Evolutionary conservation across 2,797 vertebrate species (phyloP).

Genomic region (Moxostoma hubbsi): DNA sequence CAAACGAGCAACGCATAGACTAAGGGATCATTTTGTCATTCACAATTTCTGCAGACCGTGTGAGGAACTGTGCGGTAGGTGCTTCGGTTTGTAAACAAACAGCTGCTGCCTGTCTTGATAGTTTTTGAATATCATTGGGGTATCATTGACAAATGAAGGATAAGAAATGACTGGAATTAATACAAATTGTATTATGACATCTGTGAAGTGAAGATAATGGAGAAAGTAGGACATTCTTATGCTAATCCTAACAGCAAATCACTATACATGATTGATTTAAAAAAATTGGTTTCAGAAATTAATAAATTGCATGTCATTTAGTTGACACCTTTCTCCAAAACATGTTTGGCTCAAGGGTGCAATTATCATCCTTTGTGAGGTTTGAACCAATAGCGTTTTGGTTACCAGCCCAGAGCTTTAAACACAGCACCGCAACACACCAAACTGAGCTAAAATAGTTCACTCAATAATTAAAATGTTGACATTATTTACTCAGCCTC

Average conservation of each 20-base stretch:
- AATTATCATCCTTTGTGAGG: too few species aligned
- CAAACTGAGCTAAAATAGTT: too few species aligned
- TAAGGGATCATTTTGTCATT: conserved; percentile 44
- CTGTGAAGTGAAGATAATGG: background rate
- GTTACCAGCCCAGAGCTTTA: too few species aligned
- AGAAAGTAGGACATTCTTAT: background rate
- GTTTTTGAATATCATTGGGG: background rate
- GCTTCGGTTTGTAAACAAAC: conserved; percentile 35
- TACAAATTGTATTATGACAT: background rate
- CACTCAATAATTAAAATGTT: too few species aligned
- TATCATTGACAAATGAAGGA: background rate
- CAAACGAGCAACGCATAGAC: conserved; percentile 23
- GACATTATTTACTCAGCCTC: too few species aligned
- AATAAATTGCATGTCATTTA: too few species aligned
- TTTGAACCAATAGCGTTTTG: too few species aligned
- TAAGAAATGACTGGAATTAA: conserved; percentile 5
- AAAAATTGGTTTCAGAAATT: too few species aligned
- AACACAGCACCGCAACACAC: too few species aligned
- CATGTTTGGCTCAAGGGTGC: too few species aligned
- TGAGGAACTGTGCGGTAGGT: conserved; percentile 20
- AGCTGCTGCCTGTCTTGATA: conserved; percentile 17
- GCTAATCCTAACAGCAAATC: background rate
- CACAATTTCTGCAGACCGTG: conserved; percentile 41
- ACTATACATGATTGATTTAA: too few species aligned
- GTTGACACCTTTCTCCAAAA: too few species aligned